Evolutionary conservation across 2,888 invertebrate genomes (phyloP), one percentile per base, ranked within the genome.

Genomic region (Dicycla oo): DNA sequence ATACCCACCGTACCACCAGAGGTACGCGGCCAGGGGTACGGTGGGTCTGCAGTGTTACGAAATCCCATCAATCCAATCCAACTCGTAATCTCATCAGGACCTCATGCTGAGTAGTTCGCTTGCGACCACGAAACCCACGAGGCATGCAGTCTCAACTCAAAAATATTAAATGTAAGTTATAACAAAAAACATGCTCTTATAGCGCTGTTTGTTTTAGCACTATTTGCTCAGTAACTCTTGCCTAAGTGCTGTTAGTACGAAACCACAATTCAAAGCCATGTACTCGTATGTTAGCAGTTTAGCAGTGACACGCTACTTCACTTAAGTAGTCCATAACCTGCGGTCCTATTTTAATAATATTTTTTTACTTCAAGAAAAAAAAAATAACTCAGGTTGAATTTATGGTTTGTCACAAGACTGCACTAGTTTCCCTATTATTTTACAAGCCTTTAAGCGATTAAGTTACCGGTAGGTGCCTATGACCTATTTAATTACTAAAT

Each of bases 191-290:
- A 6, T 34, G 34, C 34, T 34, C 34, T 34, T 34, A 5, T 34
- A 4, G 34, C 34, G 6, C 34, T 34, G 34, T 34, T 34, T 34
- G 34, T n/a, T 34, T 34, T 34, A 4, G 34, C 34, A 34, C 34
- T 34, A 6, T 34, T 34, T 34, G 34, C 57, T 45, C 53, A 23
- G n/a, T 38, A 38, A 30, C 3, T 65, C 20, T 70, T 70, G 47
- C 72, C 13, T 43, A 43, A 43, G 66, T 47, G 40, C 30, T 34
- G 68, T 34, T 73, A 23, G 34, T 43, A 43, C 56, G n/a, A 76
- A 57, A 67, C 3, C n/a, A 49, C 57, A 51, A 51, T 38, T 74
- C 78, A 74, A 74, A 74, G 78, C n/a, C 78, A 78, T 53, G 20
- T 47, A n/a, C n/a, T n/a, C n/a, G n/a, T 34, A 34, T 34, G 34